Evolutionary conservation across 2,888 invertebrate species (phyloP).

Genomic region (Acronicta aceris): DNA sequence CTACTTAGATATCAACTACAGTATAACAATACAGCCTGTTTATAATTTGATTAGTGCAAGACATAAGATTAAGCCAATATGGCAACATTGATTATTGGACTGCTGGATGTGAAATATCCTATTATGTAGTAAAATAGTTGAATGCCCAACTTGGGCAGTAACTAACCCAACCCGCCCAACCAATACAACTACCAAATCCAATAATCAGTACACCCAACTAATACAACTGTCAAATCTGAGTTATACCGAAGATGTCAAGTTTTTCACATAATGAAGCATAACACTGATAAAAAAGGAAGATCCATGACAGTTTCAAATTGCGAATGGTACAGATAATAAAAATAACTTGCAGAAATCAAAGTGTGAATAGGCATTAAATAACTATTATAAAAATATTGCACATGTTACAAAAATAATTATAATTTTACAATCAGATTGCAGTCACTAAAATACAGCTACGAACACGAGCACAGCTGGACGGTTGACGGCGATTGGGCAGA

Average conservation of each 20-base stretch:
- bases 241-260: too few relatives aligned
- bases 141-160: too few relatives aligned
- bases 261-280: too few relatives aligned
- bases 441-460: constrained; percentile 16
- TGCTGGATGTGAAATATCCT: too few relatives aligned
- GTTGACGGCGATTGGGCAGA: not conserved
- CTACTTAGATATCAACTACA: constrained; percentile 1
- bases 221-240: too few relatives aligned
- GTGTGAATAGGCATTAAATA: constrained; percentile 1
- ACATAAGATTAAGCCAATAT: not conserved
- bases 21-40: constrained; percentile 4
- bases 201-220: too few relatives aligned
- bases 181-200: too few relatives aligned
- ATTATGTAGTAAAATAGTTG: too few relatives aligned
- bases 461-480: constrained; percentile 15
- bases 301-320: too few relatives aligned
- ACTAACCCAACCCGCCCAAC: too few relatives aligned
- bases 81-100: not conserved
- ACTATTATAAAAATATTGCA: constrained; percentile 3
- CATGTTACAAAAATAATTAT: constrained; percentile 10
- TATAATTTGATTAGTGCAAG: not conserved
- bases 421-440: constrained; percentile 25
- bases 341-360: not conserved
- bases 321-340: too few relatives aligned
- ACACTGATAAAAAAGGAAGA: too few relatives aligned